Conservation (phyloP, 2,888 invertebrate genomes). For the Bombyx huttoni region DNA sequence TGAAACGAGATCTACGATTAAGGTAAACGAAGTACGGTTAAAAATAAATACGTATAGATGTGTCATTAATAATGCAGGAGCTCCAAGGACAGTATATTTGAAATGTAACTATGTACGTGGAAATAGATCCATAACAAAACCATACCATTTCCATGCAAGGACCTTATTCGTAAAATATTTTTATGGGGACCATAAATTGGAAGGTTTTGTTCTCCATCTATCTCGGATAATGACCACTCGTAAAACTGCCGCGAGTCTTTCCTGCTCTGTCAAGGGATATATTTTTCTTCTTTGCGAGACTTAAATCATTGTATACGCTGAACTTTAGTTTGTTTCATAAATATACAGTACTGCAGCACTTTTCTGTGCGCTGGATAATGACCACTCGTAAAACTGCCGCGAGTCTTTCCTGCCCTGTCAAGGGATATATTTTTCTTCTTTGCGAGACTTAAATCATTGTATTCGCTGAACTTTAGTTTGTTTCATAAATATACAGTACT, state of each 20-base stretch:
- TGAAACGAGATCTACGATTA: no score
- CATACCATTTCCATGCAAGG: background rate
- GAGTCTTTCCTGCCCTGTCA: slow-evolving; percentile 14
- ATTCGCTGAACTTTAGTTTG: background rate
- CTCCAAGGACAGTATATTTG: background rate
- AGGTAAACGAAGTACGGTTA: no score
- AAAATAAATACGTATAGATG: no score
- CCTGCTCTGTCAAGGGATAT: slow-evolving; percentile 11
- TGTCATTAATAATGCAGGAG: no score
- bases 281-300: slow-evolving; percentile 1
- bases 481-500: no score
- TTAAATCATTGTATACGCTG: background rate
- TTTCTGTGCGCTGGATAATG: slow-evolving; percentile 15
- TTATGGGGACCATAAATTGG: slow-evolving; percentile 14
- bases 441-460: background rate
- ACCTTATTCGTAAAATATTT: slow-evolving; percentile 3
- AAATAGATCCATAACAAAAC: background rate
- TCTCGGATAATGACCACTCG: slow-evolving; percentile 21
- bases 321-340: background rate
- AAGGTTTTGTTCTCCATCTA: slow-evolving; percentile 14
- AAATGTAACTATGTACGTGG: background rate
- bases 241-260: slow-evolving; percentile 17
- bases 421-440: slow-evolving; percentile 5
- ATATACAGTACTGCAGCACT: no score
- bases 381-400: slow-evolving; percentile 20